Conservation (phyloP, 1,140 invertebrate genomes). For the Drosophila busckii region DNA sequence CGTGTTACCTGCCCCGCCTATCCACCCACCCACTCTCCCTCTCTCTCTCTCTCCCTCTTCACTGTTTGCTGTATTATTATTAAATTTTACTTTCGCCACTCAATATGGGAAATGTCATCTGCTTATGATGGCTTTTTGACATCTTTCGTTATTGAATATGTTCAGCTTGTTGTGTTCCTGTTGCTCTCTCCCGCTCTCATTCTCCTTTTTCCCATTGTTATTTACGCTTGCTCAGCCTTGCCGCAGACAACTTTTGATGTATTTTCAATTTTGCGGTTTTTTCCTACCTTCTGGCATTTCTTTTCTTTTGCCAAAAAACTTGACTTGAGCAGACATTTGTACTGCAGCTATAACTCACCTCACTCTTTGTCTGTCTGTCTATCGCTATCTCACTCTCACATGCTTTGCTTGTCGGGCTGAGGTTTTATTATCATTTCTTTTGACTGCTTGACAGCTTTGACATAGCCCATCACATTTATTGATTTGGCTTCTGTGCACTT, state of each 20-base stretch:
- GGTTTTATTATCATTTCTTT: neutral
- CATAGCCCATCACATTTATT: constrained; percentile 23
- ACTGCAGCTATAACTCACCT: constrained; percentile 14
- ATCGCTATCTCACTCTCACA: neutral
- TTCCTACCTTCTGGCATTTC: constrained; percentile 7
- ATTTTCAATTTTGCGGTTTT: constrained; percentile 65
- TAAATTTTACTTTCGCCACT: constrained; percentile 78
- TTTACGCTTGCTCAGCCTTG: constrained; percentile 5
- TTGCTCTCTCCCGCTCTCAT: constrained; percentile 3
- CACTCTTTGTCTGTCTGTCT: constrained; percentile 21
- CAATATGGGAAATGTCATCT: constrained; percentile 77
- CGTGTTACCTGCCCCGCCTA: constrained; percentile 46
- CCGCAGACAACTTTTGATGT: constrained; percentile 61
- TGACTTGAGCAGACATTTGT: constrained; percentile 21
- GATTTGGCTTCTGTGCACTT: constrained; percentile 20
- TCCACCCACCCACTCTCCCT: constrained; percentile 3
- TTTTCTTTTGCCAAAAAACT: constrained; percentile 16
- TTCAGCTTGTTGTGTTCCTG: constrained; percentile 34
- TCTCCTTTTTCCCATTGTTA: neutral
- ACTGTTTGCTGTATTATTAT: constrained; percentile 56
- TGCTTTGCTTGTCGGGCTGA: neutral
- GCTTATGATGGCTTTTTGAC: constrained; percentile 77
- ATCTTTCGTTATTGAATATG: constrained; percentile 76
- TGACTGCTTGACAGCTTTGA: constrained; percentile 19
- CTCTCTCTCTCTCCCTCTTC: neutral